These are phyloP conservation scores for Leucophenga montana DNA, from an alignment of 2,888 invertebrate genomes.

Conservation along the genomic window DNA sequence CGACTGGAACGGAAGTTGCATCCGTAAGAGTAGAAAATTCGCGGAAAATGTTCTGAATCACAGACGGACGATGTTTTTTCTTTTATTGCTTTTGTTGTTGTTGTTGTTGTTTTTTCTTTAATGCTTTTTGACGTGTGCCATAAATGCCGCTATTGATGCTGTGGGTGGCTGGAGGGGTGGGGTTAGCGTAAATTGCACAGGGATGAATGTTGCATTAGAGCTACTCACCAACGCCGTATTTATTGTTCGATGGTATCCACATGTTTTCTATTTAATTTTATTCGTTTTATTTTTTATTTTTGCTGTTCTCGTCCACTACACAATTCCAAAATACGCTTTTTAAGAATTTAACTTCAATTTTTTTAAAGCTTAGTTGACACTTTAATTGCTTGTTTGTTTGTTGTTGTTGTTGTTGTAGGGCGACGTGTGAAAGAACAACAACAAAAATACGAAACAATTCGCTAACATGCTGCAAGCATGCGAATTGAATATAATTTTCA, in stretches of 20 bases:
- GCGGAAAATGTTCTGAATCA: slow-evolving; percentile 23
- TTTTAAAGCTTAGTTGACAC: slow-evolving; percentile 8
- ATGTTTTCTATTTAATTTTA: slow-evolving; percentile 54
- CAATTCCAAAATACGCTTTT: no score
- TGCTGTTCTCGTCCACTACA: background rate
- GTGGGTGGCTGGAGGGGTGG: background rate
- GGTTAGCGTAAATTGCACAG: slow-evolving; percentile 35
- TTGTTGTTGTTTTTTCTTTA: no score
- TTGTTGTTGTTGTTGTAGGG: no score
- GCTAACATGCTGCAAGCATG: background rate
- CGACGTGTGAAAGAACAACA: slow-evolving; percentile 1
- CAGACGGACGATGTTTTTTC: slow-evolving; percentile 48
- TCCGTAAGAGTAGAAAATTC: slow-evolving; percentile 11
- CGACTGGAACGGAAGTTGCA: slow-evolving; percentile 8
- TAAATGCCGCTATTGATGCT: background rate
- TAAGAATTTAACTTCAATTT: background rate
- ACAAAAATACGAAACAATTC: background rate
- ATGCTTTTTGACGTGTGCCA: background rate
- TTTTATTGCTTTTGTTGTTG: background rate
- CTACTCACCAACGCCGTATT: slow-evolving; percentile 73
- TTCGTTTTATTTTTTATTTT: slow-evolving; percentile 31
- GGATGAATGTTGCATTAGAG: background rate
- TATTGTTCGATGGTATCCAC: slow-evolving; percentile 73
- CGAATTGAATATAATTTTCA: no score
- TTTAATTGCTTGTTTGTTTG: slow-evolving; percentile 34